Evolutionary conservation across 2,888 invertebrate genomes (phyloP).

Genomic region (Linyphia triangularis): DNA sequence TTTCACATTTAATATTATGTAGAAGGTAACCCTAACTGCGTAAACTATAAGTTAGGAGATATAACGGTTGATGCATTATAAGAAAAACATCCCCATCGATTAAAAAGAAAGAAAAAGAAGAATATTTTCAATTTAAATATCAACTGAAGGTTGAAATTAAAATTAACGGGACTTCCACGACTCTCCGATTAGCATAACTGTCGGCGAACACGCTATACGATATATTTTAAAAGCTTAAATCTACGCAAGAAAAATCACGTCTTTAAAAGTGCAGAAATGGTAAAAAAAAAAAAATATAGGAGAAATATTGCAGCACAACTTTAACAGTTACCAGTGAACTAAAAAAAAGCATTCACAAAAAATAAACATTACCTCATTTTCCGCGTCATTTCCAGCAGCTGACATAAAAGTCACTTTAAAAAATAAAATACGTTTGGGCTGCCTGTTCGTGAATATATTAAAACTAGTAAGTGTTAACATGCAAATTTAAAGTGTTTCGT

Average conservation of each 20-base stretch:
- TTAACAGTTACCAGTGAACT: not conserved
- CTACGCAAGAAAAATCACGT: constrained; percentile 1
- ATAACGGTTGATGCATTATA: no score
- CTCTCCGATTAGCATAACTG: constrained; percentile 27
- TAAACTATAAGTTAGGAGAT: no score
- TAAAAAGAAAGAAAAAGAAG: not conserved
- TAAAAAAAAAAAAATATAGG: constrained; percentile 2
- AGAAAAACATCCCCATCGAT: no score
- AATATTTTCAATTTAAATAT: constrained; percentile 8
- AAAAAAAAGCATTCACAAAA: not conserved
- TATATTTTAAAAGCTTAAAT: constrained; percentile 12
- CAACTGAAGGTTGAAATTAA: constrained; percentile 24
- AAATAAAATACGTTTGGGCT: not conserved
- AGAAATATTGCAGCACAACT: not conserved
- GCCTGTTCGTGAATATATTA: constrained; percentile 27
- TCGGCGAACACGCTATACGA: not conserved
- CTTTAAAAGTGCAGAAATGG: constrained; percentile 7
- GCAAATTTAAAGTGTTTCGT: constrained; percentile 29
- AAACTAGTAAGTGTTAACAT: constrained; percentile 38
- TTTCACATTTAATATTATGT: no score
- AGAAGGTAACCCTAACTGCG: no score
- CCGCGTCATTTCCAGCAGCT: constrained; percentile 51
- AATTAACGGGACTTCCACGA: constrained; percentile 20
- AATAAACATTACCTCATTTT: constrained; percentile 41
- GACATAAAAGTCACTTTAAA: constrained; percentile 27